phyloP scores from a whole-genome alignment of 2,888 invertebrate species.

The Drosophila sordidapex region DNA sequence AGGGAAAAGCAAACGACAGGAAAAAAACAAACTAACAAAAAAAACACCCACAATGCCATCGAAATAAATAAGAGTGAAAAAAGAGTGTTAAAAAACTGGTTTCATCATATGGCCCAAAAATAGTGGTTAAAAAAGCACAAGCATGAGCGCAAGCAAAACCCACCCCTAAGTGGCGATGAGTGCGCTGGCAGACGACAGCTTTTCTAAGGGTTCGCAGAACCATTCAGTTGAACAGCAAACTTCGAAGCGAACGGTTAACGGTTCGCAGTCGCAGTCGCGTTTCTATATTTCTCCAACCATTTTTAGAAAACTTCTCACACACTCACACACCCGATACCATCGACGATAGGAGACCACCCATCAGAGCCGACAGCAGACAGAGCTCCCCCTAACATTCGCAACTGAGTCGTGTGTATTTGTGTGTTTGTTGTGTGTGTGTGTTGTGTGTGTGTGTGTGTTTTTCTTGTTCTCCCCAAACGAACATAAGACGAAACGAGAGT shows the following conservation, averaged over 20 bases:
- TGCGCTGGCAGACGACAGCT: slow-evolving; percentile 42
- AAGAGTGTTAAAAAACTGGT: slow-evolving; percentile 11
- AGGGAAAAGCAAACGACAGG: neutral
- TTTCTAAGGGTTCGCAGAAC: slow-evolving; percentile 64
- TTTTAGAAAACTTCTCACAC: slow-evolving; percentile 75
- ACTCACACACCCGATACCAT: slow-evolving; percentile 51
- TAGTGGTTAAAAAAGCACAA: slow-evolving; percentile 19
- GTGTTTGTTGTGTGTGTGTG: slow-evolving; percentile 22
- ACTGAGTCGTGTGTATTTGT: slow-evolving; percentile 23
- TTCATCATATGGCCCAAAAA: slow-evolving; percentile 34
- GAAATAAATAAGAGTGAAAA: neutral
- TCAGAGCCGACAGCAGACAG: slow-evolving; percentile 26
- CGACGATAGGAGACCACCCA: slow-evolving; percentile 31
- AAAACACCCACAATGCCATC: neutral
- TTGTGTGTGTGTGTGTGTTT: slow-evolving; percentile 21
- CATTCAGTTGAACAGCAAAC: slow-evolving; percentile 81
- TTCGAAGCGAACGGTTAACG: slow-evolving; percentile 82
- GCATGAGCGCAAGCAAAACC: slow-evolving; percentile 11
- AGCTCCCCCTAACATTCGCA: slow-evolving; percentile 29
- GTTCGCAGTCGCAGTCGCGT: slow-evolving; percentile 71
- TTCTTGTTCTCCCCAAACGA: slow-evolving; percentile 39
- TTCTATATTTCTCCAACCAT: slow-evolving; percentile 62
- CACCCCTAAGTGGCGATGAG: slow-evolving; percentile 44
- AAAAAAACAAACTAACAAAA: neutral
- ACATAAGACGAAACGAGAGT: slow-evolving; percentile 6